Conservation (phyloP, 2,797 vertebrate genomes). For the Balearica regulorum region DNA sequence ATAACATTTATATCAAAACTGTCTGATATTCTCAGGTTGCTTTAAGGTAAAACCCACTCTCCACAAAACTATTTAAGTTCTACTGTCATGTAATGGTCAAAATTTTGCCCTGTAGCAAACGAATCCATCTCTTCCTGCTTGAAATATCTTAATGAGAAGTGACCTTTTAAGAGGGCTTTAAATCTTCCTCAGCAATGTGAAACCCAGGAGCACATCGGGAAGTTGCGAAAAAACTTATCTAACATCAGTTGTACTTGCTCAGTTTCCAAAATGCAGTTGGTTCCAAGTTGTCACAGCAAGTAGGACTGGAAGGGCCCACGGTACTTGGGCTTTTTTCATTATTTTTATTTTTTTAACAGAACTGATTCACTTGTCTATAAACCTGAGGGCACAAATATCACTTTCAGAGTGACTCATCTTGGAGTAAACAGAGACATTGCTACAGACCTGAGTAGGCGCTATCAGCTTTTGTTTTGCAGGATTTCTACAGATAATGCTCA, state of each 20-base stretch:
- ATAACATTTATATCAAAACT: not conserved
- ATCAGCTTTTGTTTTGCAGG: not conserved
- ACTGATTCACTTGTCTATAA: not conserved
- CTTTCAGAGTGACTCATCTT: not conserved
- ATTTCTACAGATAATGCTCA: not conserved
- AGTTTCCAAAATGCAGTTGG: not conserved
- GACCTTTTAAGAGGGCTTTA: not conserved
- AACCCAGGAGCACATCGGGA: not conserved
- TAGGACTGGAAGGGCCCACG: accelerated
- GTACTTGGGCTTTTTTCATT: too few species aligned
- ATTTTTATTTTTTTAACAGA: not conserved
- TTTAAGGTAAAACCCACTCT: not conserved
- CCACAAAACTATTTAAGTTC: not conserved
- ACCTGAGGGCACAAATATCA: not conserved
- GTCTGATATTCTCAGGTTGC: not conserved
- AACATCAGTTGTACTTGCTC: not conserved
- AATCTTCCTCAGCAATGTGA: not conserved
- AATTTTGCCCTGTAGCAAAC: not conserved
- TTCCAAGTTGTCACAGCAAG: not conserved
- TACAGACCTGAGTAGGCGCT: not conserved
- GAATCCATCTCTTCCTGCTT: not conserved
- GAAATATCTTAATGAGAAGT: not conserved
- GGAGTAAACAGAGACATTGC: not conserved
- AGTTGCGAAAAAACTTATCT: not conserved
- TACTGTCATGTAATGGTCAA: not conserved